phyloP scores from a whole-genome alignment of 2,113 vertebrate genomes.

The Gymnogyps californianus region DNA sequence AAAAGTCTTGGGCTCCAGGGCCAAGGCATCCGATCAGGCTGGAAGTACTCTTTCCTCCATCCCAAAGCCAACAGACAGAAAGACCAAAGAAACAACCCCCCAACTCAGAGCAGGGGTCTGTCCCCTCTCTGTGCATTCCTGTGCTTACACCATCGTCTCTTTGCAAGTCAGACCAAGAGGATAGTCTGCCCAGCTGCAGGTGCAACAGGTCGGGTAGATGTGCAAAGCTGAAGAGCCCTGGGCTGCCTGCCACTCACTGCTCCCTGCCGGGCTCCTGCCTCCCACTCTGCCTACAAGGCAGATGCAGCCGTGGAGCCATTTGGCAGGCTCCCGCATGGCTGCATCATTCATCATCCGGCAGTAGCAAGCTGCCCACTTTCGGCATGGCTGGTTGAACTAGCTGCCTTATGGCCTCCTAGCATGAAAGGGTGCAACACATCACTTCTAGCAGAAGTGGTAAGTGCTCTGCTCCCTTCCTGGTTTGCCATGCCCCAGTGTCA shows the following conservation, averaged over 20 bases:
- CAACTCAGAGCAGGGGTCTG: background rate
- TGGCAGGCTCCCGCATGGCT: background rate
- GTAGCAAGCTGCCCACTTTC: background rate
- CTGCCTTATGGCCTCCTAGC: background rate
- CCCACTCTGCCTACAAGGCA: background rate
- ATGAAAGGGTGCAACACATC: background rate
- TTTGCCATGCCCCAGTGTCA: background rate
- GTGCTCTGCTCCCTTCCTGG: background rate
- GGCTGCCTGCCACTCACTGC: background rate
- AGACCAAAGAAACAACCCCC: background rate
- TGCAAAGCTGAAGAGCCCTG: background rate
- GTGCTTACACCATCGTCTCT: background rate
- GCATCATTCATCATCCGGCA: background rate
- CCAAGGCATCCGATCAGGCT: background rate
- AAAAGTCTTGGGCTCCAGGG: background rate
- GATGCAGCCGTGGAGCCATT: background rate
- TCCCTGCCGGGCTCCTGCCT: background rate
- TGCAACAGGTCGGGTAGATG: background rate
- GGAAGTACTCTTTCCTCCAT: background rate
- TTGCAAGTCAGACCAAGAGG: background rate
- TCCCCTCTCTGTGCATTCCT: accelerated
- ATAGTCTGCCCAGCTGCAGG: background rate
- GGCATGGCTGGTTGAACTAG: background rate
- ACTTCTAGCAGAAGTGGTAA: accelerated
- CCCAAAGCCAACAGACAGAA: background rate